phyloP scores from a whole-genome alignment of 2,113 vertebrate species.

The Progne subis region DNA sequence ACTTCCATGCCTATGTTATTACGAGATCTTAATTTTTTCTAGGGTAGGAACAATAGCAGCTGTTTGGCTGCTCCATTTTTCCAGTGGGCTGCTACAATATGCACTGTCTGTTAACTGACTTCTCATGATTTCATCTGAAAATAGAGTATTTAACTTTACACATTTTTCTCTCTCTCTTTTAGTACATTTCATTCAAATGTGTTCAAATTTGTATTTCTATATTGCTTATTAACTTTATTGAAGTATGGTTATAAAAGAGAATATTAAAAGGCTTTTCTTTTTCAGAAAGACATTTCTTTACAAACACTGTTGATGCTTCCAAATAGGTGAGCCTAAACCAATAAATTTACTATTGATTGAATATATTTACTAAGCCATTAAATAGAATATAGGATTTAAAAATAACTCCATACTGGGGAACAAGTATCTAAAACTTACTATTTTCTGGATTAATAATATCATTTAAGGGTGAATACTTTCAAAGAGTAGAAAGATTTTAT shows the following conservation, averaged over 20 bases:
- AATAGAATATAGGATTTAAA: neutral
- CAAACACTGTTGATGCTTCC: neutral
- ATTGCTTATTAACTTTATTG: constrained; percentile 25
- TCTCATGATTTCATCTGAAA: constrained; percentile 37
- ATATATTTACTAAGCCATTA: neutral
- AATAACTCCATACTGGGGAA: neutral
- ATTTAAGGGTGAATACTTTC: neutral
- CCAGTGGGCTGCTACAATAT: constrained; percentile 13
- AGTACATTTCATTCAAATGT: neutral
- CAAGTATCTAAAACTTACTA: neutral
- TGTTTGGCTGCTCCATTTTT: constrained; percentile 60
- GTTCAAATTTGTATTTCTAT: constrained; percentile 22
- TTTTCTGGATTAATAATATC: neutral
- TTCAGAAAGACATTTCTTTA: neutral
- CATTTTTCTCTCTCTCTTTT: neutral
- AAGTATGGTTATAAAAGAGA: constrained; percentile 16
- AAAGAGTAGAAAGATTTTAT: neutral
- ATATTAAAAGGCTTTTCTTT: constrained; percentile 16
- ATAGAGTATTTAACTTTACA: neutral
- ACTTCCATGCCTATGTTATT: constrained; percentile 78
- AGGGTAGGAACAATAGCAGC: constrained; percentile 55
- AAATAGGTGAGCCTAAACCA: neutral
- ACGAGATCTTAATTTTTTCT: constrained; percentile 74
- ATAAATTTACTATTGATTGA: neutral
- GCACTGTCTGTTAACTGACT: neutral